phyloP scores from a whole-genome alignment of 2,888 invertebrate species.

The Tinea semifulvella region DNA sequence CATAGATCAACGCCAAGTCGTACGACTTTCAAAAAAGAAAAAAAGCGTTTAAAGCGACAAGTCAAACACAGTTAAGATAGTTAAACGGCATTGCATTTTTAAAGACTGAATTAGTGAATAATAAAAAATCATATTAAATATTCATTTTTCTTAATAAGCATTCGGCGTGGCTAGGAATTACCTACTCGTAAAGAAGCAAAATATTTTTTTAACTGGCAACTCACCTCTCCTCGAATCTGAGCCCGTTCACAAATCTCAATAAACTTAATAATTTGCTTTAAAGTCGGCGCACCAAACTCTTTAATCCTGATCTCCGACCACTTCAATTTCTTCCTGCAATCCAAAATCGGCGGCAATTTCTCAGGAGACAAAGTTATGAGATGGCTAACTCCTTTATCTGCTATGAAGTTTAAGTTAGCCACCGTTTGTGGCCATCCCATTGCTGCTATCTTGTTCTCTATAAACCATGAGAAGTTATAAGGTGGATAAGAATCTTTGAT shows the following conservation, averaged over 20 bases:
- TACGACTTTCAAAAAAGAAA: no score
- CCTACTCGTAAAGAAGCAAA: no score
- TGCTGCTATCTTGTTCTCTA: conserved; percentile 69
- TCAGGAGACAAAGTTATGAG: conserved; percentile 75
- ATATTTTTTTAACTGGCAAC: no score
- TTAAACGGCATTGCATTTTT: no score
- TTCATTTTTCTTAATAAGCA: no score
- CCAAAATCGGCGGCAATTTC: conserved; percentile 65
- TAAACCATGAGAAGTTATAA: conserved; percentile 78
- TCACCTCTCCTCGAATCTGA: conserved; percentile 65
- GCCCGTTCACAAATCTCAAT: conserved; percentile 71
- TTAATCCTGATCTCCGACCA: conserved; percentile 71
- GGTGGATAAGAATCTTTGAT: conserved; percentile 53
- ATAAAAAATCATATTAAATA: no score
- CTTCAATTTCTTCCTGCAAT: conserved; percentile 57
- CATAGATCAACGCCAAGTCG: no score
- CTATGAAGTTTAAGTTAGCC: conserved; percentile 69
- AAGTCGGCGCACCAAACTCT: conserved; percentile 73
- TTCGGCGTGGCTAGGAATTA: no score
- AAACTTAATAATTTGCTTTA: conserved; percentile 72
- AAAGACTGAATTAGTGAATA: no score
- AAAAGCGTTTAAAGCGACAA: no score
- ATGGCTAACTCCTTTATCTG: conserved; percentile 66
- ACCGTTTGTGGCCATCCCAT: conserved; percentile 73
- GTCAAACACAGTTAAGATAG: no score